These are phyloP conservation scores for Calliscelio sp. DNA, from an alignment of 2,888 invertebrate species.

Conservation along the genomic window DNA sequence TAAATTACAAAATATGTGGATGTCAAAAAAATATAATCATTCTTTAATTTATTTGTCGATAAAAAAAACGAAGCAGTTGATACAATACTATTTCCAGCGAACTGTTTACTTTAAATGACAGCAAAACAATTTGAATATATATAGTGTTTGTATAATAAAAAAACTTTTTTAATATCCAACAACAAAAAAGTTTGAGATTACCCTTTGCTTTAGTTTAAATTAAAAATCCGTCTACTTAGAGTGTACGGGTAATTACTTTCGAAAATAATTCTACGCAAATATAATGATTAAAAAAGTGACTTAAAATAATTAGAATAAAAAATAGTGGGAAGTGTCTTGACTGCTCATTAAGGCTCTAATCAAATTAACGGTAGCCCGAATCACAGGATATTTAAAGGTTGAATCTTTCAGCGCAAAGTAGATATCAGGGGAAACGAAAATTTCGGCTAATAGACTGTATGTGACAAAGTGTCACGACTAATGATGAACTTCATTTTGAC, in stretches of 20 bases:
- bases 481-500: conserved; percentile 57
- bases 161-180: neutral
- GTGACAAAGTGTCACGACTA: conserved; percentile 39
- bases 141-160: neutral
- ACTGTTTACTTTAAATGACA: too few species aligned
- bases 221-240: neutral
- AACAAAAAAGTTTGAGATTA: conserved; percentile 5
- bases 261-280: conserved; percentile 1
- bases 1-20: too few species aligned
- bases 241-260: neutral
- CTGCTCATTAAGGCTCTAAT: conserved; percentile 1
- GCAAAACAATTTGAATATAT: too few species aligned
- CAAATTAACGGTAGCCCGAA: neutral
- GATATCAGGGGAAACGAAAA: conserved; percentile 24
- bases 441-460: conserved; percentile 15
- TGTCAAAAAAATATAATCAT: too few species aligned
- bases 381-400: neutral
- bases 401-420: conserved; percentile 20
- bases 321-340: too few species aligned
- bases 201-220: neutral
- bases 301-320: conserved; percentile 1
- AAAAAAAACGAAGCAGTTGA: too few species aligned
- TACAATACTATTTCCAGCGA: too few species aligned
- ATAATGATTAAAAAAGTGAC: neutral
- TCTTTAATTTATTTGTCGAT: too few species aligned